Evolutionary conservation across 2,113 vertebrate genomes (phyloP), one percentile per base, ranked within the genome.

Genomic region (Tympanuchus pallidicinctus): DNA sequence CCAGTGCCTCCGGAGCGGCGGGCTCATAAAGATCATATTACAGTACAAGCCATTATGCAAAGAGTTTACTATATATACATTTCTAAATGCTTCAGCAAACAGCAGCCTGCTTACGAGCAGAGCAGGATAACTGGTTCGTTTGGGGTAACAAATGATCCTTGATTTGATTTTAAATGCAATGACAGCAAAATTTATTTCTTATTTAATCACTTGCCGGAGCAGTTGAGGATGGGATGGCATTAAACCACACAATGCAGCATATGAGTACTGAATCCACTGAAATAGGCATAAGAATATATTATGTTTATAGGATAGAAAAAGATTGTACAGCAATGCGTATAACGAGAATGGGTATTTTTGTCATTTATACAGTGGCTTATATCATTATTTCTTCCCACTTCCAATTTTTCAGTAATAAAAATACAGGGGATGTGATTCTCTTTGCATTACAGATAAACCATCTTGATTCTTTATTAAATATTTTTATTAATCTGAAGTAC

Each of bases 121-220:
- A 88, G 94, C 94, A 92, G 97, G 97, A 92, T 96, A 95, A 87
- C 97, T 65, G 97, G 95, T 96, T 97, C 97, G 95, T 97, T 97
- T 97, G 96, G 97, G 97, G 96, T 97, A 98, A 97, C 97, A 97
- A 97, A 97, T 95, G 96, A 97, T 92, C 97, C 97, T 97, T 97
- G 97, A 98, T 98, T 98, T 97, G 97, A 97, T 98, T 98, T 98
- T 97, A 97, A 97, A 97, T 96, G 97, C 97, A 97, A 89, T 92
- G 97, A 97, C 98, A 97, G 97, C 97, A 96, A 45, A 95, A 97
- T 97, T 97, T 97, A 97, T 97, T 97, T 97, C 97, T 97, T 96
- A 96, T 97, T 97, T 97, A 97, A 98, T 98, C 97, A 96, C 96
- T 96, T 95, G 85, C 96, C 96, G 77, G 96, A 54, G 84, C 97